Evolutionary conservation across 2,113 vertebrate species (phyloP).

Genomic region (Coreoperca whiteheadi): DNA sequence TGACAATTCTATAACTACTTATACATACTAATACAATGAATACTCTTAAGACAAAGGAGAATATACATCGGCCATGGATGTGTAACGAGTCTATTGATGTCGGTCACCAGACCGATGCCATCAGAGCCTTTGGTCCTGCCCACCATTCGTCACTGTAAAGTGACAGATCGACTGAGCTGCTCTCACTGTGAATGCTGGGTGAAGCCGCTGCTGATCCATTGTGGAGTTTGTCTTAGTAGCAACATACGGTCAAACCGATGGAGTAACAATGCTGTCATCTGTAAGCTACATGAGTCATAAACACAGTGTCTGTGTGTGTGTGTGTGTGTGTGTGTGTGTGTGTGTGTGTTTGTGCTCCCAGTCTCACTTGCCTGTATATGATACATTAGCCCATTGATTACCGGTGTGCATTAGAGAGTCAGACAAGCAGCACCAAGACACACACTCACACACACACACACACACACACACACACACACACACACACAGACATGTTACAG

Average conservation of each 20-base stretch:
- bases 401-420: conserved; percentile 18
- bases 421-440: not conserved
- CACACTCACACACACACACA: not conserved
- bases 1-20: not conserved
- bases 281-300: conserved; percentile 60
- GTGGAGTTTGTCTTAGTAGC: conserved; percentile 38
- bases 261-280: conserved; percentile 62
- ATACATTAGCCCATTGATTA: conserved; percentile 37
- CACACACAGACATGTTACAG: not conserved
- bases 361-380: conserved; percentile 22
- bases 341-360: not conserved
- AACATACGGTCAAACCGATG: conserved; percentile 54
- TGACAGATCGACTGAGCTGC: conserved; percentile 7
- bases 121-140: not conserved
- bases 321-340: conserved; percentile 19
- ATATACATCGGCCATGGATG: not conserved
- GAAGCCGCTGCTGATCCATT: conserved; percentile 6
- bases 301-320: conserved; percentile 7
- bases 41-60: not conserved
- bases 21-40: no score
- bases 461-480: not conserved
- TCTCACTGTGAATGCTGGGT: conserved; percentile 25
- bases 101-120: not conserved
- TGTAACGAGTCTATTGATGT: not conserved
- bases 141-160: conserved; percentile 23